phyloP scores from a whole-genome alignment of 2,797 vertebrate genomes.

The Xerus rutilus region DNA sequence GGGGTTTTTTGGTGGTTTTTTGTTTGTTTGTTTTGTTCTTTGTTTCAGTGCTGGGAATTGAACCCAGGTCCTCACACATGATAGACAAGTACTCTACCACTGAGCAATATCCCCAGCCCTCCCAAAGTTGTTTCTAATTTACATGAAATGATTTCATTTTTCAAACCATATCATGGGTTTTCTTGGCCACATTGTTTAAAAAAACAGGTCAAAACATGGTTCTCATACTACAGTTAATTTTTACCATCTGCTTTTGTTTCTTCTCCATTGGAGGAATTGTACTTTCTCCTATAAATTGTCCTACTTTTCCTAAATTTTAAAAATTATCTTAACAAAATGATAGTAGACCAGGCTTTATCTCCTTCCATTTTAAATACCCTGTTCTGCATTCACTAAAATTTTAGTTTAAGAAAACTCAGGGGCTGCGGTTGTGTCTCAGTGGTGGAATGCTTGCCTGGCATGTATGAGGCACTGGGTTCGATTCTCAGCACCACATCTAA shows the following conservation, averaged over 20 bases:
- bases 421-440: too few relatives aligned
- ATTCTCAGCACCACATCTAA: too few relatives aligned
- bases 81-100: background rate
- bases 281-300: background rate
- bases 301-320: conserved; percentile 1
- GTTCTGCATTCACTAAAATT: conserved; percentile 35
- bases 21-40: too few relatives aligned
- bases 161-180: conserved; percentile 28
- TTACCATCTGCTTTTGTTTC: background rate
- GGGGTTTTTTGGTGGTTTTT: too few relatives aligned
- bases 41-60: too few relatives aligned
- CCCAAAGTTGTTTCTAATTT: conserved; percentile 20
- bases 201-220: background rate
- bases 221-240: background rate
- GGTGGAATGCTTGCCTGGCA: too few relatives aligned
- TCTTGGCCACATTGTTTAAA: background rate
- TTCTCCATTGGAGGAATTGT: background rate
- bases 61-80: background rate
- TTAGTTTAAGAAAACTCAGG: conserved; percentile 9
- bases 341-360: background rate
- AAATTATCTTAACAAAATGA: background rate
- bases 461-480: too few relatives aligned
- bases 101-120: background rate
- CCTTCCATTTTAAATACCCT: background rate
- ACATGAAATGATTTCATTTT: conserved; percentile 15